A percentile compares a stretch with the other conserved stretches of the same genome.
These are phyloP conservation scores for Sarcophaga variegata DNA, from an alignment of 2,888 invertebrate genomes.

Conservation along the genomic window DNA sequence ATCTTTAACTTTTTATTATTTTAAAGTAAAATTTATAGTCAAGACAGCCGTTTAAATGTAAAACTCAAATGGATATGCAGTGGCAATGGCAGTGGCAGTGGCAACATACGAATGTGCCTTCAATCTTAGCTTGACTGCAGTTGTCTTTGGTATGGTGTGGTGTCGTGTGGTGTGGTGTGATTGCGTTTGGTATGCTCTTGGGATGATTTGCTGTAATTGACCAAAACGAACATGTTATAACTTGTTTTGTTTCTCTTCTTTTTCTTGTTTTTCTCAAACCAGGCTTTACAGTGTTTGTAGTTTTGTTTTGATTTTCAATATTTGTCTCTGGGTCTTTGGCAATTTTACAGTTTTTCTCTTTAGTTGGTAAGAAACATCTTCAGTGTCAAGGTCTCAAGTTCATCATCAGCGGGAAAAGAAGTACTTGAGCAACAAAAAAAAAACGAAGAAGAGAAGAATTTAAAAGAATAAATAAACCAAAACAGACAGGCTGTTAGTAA, in stretches of 20 bases:
- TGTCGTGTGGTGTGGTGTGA: constrained; percentile 13
- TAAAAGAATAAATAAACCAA: constrained; percentile 22
- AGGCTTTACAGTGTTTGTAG: background rate
- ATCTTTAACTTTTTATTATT: background rate
- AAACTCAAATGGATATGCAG: background rate
- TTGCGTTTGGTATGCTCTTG: constrained; percentile 52
- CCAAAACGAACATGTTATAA: constrained; percentile 76
- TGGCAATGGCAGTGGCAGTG: constrained; percentile 27
- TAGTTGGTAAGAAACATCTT: constrained; percentile 81
- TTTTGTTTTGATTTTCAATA: background rate
- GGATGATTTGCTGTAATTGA: constrained; percentile 73
- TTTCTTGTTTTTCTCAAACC: constrained; percentile 1
- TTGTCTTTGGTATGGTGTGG: constrained; percentile 30
- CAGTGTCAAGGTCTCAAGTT: constrained; percentile 83
- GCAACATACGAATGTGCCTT: constrained; percentile 23
- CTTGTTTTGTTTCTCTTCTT: constrained; percentile 72
- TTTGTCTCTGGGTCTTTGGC: constrained; percentile 58
- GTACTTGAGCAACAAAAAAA: background rate
- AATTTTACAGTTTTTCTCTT: constrained; percentile 21
- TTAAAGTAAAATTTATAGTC: constrained; percentile 39
- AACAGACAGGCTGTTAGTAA: constrained; percentile 12
- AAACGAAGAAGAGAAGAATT: background rate
- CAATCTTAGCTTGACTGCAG: constrained; percentile 23
- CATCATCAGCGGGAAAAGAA: constrained; percentile 70
- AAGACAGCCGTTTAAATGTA: constrained; percentile 1